These are phyloP conservation scores for Trissolcus japonicus DNA, from an alignment of 2,888 invertebrate species.

Conservation along the genomic window DNA sequence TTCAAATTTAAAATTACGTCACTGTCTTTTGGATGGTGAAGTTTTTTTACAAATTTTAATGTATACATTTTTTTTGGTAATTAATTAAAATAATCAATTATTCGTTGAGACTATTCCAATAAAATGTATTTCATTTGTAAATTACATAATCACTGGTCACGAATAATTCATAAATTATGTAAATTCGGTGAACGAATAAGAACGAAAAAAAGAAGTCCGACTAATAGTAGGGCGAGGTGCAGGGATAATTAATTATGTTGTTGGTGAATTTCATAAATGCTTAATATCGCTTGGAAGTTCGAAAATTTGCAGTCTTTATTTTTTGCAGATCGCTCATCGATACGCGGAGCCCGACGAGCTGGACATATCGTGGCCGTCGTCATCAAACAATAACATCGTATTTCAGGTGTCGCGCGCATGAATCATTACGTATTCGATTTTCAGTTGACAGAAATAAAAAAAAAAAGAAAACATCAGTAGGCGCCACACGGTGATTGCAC, in stretches of 20 bases:
- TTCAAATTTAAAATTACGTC: too few species aligned
- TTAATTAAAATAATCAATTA: too few species aligned
- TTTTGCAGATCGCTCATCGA: conserved; percentile 27
- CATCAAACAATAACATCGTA: conserved; percentile 44
- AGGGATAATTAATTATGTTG: conserved; percentile 29
- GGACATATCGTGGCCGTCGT: conserved; percentile 34
- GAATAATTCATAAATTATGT: conserved; percentile 29
- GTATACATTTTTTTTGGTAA: too few species aligned
- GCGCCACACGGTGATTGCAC: conserved; percentile 35
- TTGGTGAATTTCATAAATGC: conserved; percentile 36
- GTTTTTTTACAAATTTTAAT: too few species aligned
- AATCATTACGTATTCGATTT: conserved; percentile 27
- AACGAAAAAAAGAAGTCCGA: neutral
- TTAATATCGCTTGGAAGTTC: conserved; percentile 14
- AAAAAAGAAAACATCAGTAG: conserved; percentile 22
- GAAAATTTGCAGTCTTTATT: neutral
- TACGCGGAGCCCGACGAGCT: conserved; percentile 13
- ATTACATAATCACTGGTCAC: conserved; percentile 20
- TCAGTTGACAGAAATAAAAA: conserved; percentile 7
- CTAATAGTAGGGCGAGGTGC: conserved; percentile 10
- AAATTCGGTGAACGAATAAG: conserved; percentile 1
- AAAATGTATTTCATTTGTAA: neutral
- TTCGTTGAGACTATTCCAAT: too few species aligned
- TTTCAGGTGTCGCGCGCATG: conserved; percentile 40
- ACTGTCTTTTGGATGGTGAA: too few species aligned